Evolutionary conservation across 2,888 invertebrate species (phyloP).

Genomic region (Macrosiphum euphorbiae): DNA sequence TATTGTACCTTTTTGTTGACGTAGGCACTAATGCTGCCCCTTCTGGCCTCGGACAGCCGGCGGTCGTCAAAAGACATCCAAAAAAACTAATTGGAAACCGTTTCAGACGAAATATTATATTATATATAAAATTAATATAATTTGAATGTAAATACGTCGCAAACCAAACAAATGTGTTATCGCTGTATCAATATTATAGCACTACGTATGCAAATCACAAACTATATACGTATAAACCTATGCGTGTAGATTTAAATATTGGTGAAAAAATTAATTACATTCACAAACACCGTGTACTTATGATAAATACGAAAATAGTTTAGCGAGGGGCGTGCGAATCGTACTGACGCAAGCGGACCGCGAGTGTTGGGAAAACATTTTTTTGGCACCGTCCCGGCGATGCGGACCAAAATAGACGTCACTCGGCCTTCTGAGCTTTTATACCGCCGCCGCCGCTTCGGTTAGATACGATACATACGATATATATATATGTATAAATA

Average conservation of each 20-base stretch:
- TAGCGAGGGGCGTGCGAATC: constrained; percentile 60
- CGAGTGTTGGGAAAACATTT: constrained; percentile 51
- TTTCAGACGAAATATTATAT: not conserved
- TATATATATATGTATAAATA: not conserved
- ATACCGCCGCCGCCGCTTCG: constrained; percentile 13
- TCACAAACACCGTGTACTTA: not conserved
- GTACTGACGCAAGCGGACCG: constrained; percentile 59
- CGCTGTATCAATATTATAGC: not conserved
- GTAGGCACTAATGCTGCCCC: constrained; percentile 53
- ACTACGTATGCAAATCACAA: not conserved
- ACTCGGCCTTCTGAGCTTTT: constrained; percentile 45
- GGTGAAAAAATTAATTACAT: constrained; percentile 19
- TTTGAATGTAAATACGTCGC: not conserved
- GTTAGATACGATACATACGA: not conserved
- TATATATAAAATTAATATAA: constrained; percentile 1
- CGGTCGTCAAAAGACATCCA: constrained; percentile 62
- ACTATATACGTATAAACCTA: not conserved
- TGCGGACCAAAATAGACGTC: constrained; percentile 64
- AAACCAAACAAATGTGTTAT: not conserved
- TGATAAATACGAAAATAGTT: constrained; percentile 59
- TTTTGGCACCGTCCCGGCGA: constrained; percentile 58
- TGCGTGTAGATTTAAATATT: not conserved
- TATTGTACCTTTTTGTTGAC: constrained; percentile 59
- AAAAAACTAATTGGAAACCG: constrained; percentile 22
- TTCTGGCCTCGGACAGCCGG: constrained; percentile 59